These are phyloP conservation scores for Pristionchus fissidentatus DNA, from an alignment of 2,888 invertebrate species.

Conservation along the genomic window DNA sequence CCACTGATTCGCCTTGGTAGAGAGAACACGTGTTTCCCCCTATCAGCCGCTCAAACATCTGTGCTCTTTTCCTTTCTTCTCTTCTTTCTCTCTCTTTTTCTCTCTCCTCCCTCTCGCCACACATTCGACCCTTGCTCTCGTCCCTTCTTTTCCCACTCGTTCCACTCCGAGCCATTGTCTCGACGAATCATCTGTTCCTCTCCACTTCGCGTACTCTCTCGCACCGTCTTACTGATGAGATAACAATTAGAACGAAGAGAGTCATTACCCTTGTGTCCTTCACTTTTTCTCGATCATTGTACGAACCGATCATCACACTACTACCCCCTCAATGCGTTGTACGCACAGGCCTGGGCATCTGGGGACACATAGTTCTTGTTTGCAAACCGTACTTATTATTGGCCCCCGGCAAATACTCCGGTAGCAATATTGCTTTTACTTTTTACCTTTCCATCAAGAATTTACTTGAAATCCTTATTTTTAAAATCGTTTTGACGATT, in stretches of 20 bases:
- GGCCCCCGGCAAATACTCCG: background rate
- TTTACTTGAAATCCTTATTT: too few relatives aligned
- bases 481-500: too few relatives aligned
- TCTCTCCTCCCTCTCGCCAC: background rate
- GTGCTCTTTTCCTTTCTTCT: background rate
- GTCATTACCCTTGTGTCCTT: background rate
- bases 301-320: too few relatives aligned
- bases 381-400: too few relatives aligned
- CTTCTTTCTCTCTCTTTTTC: background rate
- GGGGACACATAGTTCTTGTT: background rate
- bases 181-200: background rate
- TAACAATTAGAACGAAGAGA: background rate
- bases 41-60: background rate
- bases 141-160: background rate
- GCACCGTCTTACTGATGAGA: background rate
- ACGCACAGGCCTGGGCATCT: background rate
- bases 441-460: background rate
- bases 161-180: background rate
- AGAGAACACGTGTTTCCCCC: too few relatives aligned
- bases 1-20: too few relatives aligned
- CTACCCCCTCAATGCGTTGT: background rate
- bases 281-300: background rate
- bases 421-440: too few relatives aligned
- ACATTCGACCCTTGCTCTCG: background rate
- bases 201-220: slow-evolving; percentile 4